Evolutionary conservation across 1,140 invertebrate species (phyloP).

Genomic region (Periplaneta americana): DNA sequence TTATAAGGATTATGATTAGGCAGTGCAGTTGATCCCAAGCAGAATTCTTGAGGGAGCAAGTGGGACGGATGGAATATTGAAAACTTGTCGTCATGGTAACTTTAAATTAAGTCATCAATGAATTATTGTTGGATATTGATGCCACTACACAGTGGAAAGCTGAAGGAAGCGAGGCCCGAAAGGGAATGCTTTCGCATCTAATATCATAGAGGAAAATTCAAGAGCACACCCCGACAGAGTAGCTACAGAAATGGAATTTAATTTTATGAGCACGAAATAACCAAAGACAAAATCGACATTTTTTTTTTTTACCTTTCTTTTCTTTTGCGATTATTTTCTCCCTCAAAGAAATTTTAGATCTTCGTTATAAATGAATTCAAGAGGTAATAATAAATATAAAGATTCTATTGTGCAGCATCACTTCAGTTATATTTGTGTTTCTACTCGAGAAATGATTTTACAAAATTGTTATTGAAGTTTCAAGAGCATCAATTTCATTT

Average conservation of each 20-base stretch:
- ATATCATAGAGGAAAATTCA: background rate
- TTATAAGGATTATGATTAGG: background rate
- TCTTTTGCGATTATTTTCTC: background rate
- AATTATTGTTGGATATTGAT: slow-evolving; percentile 10
- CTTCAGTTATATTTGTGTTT: too few relatives aligned
- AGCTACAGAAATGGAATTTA: background rate
- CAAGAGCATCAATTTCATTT: too few relatives aligned
- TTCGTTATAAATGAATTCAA: background rate
- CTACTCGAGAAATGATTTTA: too few relatives aligned
- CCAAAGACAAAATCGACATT: background rate
- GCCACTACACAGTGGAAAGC: too few relatives aligned
- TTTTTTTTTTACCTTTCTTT: background rate
- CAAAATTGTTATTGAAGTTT: too few relatives aligned
- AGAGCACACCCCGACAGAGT: background rate
- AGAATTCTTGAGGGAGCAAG: background rate
- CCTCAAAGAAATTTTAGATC: background rate
- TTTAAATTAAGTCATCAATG: slow-evolving; percentile 8
- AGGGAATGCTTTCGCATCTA: background rate
- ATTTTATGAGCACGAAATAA: background rate
- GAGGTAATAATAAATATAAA: too few relatives aligned
- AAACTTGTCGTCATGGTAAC: slow-evolving; percentile 9
- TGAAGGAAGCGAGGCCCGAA: background rate
- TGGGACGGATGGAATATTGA: background rate
- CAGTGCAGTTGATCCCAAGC: background rate
- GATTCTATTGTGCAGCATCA: too few relatives aligned